Evolutionary conservation across 1,140 invertebrate genomes (phyloP), one percentile per base, ranked within the genome.

Genomic region (Ceratosolen fusciceps): DNA sequence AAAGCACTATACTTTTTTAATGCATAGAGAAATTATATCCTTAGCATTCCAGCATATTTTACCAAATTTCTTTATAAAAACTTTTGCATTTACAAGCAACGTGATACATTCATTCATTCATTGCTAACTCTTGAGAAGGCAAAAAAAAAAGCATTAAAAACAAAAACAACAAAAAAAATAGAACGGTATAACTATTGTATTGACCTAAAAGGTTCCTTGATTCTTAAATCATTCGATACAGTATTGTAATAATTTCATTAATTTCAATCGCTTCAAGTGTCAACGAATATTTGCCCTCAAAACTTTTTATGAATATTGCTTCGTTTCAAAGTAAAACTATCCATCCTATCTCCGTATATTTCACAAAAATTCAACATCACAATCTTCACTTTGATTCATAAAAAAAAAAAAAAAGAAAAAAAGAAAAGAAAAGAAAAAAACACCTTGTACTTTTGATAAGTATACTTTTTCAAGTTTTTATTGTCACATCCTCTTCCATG

Each of bases 221-320:
- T 75, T 49, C 49, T 80, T 71, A n/a, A n/a, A n/a, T 62, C 34
- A 70, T 71, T 71, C 81, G 74, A 81, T 76, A 21, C 82, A 80
- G 79, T 80, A 75, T 77, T 80, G 72, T 70, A 78, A 74, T 34
- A 81, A 65, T 80, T 81, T 79, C 19, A 84, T 80, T 81, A 67
- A 29, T 79, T 68, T 34, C 7, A 74, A n/a, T 75, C 52, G 7
- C 65, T 70, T 62, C 65, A n/a, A 52, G 58, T 62, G 37, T 21
- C 7, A 31, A 60, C 7, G n/a, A 65, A 65, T 0, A 7, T n/a
- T 37, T 37, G 8, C n/a, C 60, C 60, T 65, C 7, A 37, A 65
- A 62, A 9, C 9, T 9, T 65, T 37, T 65, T 65, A n/a, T 65
- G 19, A 2, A 31, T 14, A 31, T 31, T 31, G 29, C 29, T 16